Base-by-base conservation (phyloP, 2,113 vertebrate genomes). In the Sphaerodactylus townsendi region DNA sequence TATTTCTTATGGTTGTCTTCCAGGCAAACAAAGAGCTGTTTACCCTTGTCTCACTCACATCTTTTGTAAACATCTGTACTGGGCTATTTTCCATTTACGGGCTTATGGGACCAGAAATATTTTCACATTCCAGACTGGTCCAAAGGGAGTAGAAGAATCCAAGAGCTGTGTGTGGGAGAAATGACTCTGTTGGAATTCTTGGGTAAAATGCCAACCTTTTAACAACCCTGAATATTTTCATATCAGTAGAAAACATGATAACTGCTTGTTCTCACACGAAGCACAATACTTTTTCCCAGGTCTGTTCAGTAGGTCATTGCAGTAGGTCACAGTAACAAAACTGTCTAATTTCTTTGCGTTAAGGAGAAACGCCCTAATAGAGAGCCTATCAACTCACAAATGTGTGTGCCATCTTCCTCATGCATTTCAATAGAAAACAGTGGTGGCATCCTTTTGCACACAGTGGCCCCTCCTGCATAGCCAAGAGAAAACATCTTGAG, bases 111-210 rank as follows among this genome's bases (percentile, higher is more conserved):
- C 86, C 90, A 85, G 84, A 39, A 70, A 81, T 5, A 73, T 59
- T 53, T 80, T 81, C 1, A 0, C 37, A 13, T 33, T 85, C 79
- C 81, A 75, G 44, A 48, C 81, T 89, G 75, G 3, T 59, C 0
- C 53, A 56, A 91, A 91, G 88, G 84, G 87, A 77, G 86, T 86
- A 92, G 87, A 41, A 6, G 62, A 79, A 44, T 74, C 81, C 77
- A 89, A 86, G 89, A 83, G 69, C 81, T 85, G 77, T 83, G 90
- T 82, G 89, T 83, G 66, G 89, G 75, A 88, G 84, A 87, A 87
- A 84, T 53, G 0, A 0, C 77, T 75, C 48, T 89, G 39, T 85
- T 65, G 48, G 90, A 85, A 77, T 50, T 85, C 81, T 56, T 86
- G 44, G 2, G 39, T 23, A 69, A 65, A 48, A 73, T 88, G 87